Evolutionary conservation across 2,113 vertebrate species (phyloP), one percentile per base, ranked within the genome.

Genomic region (Dinomys branickii): DNA sequence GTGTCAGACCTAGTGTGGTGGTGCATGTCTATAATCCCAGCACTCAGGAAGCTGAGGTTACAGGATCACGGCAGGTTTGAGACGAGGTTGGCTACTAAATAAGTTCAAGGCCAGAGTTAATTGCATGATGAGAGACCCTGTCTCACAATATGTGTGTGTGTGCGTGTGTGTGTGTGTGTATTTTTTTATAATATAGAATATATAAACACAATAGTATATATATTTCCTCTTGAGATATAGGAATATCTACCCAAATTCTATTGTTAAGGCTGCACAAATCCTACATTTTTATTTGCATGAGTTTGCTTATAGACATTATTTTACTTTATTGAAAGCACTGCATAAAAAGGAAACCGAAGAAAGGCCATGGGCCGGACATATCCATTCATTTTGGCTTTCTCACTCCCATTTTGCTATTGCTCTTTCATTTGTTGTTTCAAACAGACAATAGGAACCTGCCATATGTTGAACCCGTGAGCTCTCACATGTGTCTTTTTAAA

Each of bases 301-400:
- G 63, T 35, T 89, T 61, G 47, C 96, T 97, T 93, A 14, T 22
- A 88, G 35, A 38, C 7, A 91, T 33, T 13, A 38, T 89, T 26
- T 84, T 71, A 58, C 95, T 96, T 98, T 95, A 97, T 95, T 24
- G 90, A 95, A 97, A 98, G 65, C 17, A 16, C 19, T 96, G 85
- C 4, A 65, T 41, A 58, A 63, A 86, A 94, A 54, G 56, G 24
- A 30, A 94, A 16, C 56, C 93, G 69, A 65, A 95, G n/a, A 50
- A 65, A 82, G 20, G 54, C 88, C 81, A 10, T 71, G 14, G 73
- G 5, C 0, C 17, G 88, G 35, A 69, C 47, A 67, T 85, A 75
- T 88, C 61, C 14, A 30, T 20, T 65, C 33, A 30, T 95, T 96
- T 6, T 91, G 16, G 86, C 90, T 95, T 73, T 17, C 26, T 13